These are phyloP conservation scores for Chirona hameri DNA, from an alignment of 2,888 invertebrate species.

Conservation along the genomic window DNA sequence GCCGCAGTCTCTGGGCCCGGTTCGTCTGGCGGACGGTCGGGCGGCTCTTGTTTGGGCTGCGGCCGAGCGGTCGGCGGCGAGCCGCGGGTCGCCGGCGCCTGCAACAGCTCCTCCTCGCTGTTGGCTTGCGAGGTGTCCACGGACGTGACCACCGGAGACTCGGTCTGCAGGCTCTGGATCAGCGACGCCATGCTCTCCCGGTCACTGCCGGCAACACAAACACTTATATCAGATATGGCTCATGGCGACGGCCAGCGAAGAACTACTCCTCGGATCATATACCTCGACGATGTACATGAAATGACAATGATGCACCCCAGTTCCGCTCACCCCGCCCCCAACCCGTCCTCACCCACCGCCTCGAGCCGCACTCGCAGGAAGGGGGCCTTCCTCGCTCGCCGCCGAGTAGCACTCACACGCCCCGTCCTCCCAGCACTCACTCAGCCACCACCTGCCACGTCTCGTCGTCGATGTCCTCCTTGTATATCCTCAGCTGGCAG, in stretches of 20 bases:
- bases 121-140: background rate
- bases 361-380: no score
- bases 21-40: background rate
- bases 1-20: background rate
- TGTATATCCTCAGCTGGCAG: constrained; percentile 84
- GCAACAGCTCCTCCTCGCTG: constrained; percentile 25
- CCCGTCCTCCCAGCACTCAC: constrained; percentile 51
- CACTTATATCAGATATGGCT: no score
- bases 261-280: no score
- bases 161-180: background rate
- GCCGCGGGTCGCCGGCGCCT: background rate
- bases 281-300: no score
- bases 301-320: no score
- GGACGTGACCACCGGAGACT: background rate
- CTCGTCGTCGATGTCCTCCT: constrained; percentile 94
- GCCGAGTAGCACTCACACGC: no score
- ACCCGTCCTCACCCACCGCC: no score
- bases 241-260: no score
- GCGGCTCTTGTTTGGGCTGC: background rate
- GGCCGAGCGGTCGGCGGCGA: background rate
- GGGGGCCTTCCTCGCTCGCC: background rate
- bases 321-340: no score
- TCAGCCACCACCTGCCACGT: constrained; percentile 89
- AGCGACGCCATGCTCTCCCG: background rate
- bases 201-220: background rate